Base-by-base conservation (phyloP, 2,797 vertebrate species). In the Brachymystax lenok region DNA sequence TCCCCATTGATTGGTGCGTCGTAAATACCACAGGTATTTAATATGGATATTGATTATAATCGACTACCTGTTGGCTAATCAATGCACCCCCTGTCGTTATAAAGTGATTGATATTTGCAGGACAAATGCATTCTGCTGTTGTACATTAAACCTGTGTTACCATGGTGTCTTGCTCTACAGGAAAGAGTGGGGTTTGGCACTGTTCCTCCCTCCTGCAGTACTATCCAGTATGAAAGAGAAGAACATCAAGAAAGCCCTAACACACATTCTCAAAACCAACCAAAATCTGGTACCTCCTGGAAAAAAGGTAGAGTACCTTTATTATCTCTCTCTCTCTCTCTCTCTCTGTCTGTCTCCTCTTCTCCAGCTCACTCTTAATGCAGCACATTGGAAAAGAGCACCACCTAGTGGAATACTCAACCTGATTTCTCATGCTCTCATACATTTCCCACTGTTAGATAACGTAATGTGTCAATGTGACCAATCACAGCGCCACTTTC, bases 181-280 rank as follows among this genome's bases (percentile, higher is more conserved):
- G 91, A 99, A 99, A 93, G 98, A 99, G 93, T 99, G 98, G 98
- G 98, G 98, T 90, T 91, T 99, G 92, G 96, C 96, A 12, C 94
- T 97, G 86, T 99, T 99, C 88, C 96, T 99, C 88, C 98, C 98
- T 82, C 97, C 98, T 80, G 96, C 97, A 17, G 97, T 99, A 87
- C 92, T 99, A 89, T 97, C 98, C 81, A 99, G 98, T 93, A 99
- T 99, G 98, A 99, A 99, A 92, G 98, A 99, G 94, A 99, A 99
- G 93, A 99, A 99, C 93, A 98, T 99, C 90, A 99, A 97, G 94
- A 99, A 99, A 93, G 98, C 98, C 76, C 96, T 99, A 84, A 97
- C 97, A 79, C 98, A 99, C 93, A 98, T 99, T 92, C 96, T 99
- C 90, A 99, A 99, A 95, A 97, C 97, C 85, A 99, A 99, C 95